Conservation (phyloP, 2,113 vertebrate genomes). For the Anolis carolinensis region DNA sequence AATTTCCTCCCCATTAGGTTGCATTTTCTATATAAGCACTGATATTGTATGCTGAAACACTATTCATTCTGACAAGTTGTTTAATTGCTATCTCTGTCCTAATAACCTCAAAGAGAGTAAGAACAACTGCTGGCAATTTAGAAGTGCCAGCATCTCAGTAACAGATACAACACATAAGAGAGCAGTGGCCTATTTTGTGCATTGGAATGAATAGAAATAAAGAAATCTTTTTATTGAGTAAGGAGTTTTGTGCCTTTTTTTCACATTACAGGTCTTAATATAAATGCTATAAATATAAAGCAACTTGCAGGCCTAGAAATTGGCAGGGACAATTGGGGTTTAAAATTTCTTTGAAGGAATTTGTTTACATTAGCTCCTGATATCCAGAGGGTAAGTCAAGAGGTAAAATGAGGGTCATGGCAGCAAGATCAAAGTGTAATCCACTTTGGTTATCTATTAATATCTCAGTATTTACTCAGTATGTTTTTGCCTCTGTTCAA, state of each 20-base stretch:
- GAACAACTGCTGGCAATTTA: conserved; percentile 70
- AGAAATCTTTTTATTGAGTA: background rate
- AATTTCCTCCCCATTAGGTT: conserved; percentile 23
- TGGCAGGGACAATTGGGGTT: no score
- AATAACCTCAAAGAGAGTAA: conserved; percentile 66
- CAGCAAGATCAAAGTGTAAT: background rate
- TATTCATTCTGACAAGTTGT: conserved; percentile 49
- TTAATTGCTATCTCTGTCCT: conserved; percentile 71
- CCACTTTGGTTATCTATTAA: no score
- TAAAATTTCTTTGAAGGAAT: background rate
- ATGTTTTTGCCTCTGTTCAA: no score
- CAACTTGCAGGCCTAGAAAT: background rate
- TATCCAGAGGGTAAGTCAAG: background rate
- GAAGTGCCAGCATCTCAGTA: conserved; percentile 61
- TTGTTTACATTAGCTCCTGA: background rate
- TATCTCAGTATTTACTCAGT: no score
- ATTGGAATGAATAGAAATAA: conserved; percentile 66
- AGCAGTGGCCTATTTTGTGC: conserved; percentile 62
- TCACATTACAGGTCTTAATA: background rate
- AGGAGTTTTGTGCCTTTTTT: conserved; percentile 4
- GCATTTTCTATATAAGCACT: conserved; percentile 35
- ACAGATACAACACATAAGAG: conserved; percentile 65
- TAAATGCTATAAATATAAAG: background rate
- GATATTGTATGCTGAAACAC: conserved; percentile 38
- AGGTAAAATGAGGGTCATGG: background rate